Percentiles rank a stretch among this genome's conserved stretches.
These are phyloP conservation scores for Orius insidiosus DNA, from an alignment of 1,140 invertebrate genomes.

Conservation along the genomic window DNA sequence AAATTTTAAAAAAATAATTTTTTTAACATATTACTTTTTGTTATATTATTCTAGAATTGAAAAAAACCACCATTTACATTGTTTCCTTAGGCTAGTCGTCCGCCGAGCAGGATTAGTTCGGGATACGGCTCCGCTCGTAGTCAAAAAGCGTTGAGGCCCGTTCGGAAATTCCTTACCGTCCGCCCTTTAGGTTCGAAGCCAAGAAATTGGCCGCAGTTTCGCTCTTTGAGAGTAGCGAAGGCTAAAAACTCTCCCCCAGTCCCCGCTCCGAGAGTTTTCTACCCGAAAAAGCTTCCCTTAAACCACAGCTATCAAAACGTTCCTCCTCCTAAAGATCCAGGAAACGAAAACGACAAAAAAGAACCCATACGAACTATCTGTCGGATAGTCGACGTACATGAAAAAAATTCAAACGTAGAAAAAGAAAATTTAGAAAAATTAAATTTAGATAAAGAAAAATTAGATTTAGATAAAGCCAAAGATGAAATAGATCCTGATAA, in stretches of 20 bases:
- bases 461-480: too few species aligned
- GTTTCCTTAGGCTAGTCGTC: slow-evolving; percentile 22
- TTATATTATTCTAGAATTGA: slow-evolving; percentile 1
- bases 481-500: too few species aligned
- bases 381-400: too few species aligned
- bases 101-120: slow-evolving; percentile 33
- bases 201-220: slow-evolving; percentile 19
- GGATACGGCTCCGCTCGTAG: slow-evolving; percentile 42
- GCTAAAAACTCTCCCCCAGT: slow-evolving; percentile 21
- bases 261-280: slow-evolving; percentile 11
- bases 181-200: slow-evolving; percentile 17
- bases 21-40: slow-evolving; percentile 1
- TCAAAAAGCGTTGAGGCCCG: slow-evolving; percentile 24
- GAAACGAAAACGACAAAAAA: too few species aligned
- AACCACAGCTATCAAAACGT: slow-evolving; percentile 36
- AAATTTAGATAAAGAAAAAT: too few species aligned
- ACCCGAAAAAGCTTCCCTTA: slow-evolving; percentile 24
- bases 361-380: too few species aligned
- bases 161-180: slow-evolving; percentile 28
- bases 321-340: slow-evolving; percentile 30
- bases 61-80: neutral
- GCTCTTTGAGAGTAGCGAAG: slow-evolving; percentile 15
- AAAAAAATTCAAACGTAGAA: too few species aligned
- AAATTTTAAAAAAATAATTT: slow-evolving; percentile 18
- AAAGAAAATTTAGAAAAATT: too few species aligned